Evolutionary conservation across 2,113 vertebrate species (phyloP), one percentile per base, ranked within the genome.

Genomic region (Otolemur garnettii): DNA sequence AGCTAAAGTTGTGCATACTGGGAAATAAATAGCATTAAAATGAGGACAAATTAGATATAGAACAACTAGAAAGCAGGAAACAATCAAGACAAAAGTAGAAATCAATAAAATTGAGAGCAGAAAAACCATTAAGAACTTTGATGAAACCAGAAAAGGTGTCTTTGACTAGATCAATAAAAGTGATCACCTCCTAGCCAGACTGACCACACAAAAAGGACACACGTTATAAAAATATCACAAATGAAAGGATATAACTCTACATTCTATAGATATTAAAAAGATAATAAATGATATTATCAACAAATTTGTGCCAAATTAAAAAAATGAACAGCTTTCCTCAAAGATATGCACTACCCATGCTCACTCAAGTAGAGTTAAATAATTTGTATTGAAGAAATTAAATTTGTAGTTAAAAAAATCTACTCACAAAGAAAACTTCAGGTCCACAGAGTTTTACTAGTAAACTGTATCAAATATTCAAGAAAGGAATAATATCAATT

Each of bases 131-230:
- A 8, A 74, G 18, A 90, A 1, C 0, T 60, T n/a, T 7, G 42
- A 17, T 85, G 55, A 88, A 77, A 33, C 22, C 84, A 68, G 83
- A 95, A 79, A 7, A 13, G 53, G 5, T 42, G 79, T 72, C 19
- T 82, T 42, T 69, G 18, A 53, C 62, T 71, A 78, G 10, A 75
- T 79, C 30, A 93, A 64, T 83, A 35, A 93, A 93, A 79, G 75
- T 78, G 35, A 74, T 57, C 79, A 30, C 69, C 1, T 12, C 21
- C 17, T 22, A 53, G 24, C 35, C 21, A 80, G 59, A 64, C 1
- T 94, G 22, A 19, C 5, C 35, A 74, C 28, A 33, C 17, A 28
- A 24, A 26, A 59, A 74, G 55, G 13, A 38, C 17, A 64, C 13
- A 59, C 5, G 24, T 10, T 62, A 42, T 50, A 50, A 60, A 19